phyloP scores from a whole-genome alignment of 2,113 vertebrate species.

The Stigmatopora nigra region DNA sequence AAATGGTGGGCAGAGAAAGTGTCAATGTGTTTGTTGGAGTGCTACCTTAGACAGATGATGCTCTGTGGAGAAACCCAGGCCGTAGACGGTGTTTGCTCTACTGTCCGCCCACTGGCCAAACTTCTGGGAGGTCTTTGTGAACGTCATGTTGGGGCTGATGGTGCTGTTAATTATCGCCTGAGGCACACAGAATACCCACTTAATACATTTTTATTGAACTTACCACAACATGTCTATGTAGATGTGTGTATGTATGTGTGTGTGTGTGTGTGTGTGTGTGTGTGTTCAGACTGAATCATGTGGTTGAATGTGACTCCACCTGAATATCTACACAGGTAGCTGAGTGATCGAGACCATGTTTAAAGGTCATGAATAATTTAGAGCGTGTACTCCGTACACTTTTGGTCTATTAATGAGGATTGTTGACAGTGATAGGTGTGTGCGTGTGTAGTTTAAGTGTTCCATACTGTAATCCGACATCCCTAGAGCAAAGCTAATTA shows the following conservation, averaged over 20 bases:
- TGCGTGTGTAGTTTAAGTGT: not conserved
- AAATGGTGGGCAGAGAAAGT: slow-evolving; percentile 6
- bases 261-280: not conserved
- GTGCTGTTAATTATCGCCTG: slow-evolving; percentile 99
- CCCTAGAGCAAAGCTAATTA: slow-evolving; percentile 31
- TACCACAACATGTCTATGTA: slow-evolving; percentile 3
- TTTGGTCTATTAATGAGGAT: slow-evolving; percentile 3
- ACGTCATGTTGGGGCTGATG: slow-evolving; percentile 99
- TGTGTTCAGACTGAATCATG: not conserved
- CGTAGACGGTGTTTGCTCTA: slow-evolving; percentile 91
- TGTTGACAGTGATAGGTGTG: not conserved
- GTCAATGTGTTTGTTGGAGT: not conserved
- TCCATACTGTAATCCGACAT: slow-evolving; percentile 25
- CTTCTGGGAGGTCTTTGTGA: slow-evolving; percentile 99
- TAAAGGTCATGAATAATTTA: not conserved
- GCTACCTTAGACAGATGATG: slow-evolving; percentile 93
- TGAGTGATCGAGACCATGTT: not conserved
- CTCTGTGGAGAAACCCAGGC: slow-evolving; percentile 96
- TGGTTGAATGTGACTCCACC: not conserved
- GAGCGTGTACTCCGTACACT: not conserved
- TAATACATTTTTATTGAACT: slow-evolving; percentile 28
- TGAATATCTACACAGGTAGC: not conserved
- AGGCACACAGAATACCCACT: slow-evolving; percentile 48
- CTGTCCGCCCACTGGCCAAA: slow-evolving; percentile 98
- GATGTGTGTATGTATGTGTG: not conserved